Base-by-base conservation (phyloP, 2,888 invertebrate genomes). In the Hypsopygia costalis region DNA sequence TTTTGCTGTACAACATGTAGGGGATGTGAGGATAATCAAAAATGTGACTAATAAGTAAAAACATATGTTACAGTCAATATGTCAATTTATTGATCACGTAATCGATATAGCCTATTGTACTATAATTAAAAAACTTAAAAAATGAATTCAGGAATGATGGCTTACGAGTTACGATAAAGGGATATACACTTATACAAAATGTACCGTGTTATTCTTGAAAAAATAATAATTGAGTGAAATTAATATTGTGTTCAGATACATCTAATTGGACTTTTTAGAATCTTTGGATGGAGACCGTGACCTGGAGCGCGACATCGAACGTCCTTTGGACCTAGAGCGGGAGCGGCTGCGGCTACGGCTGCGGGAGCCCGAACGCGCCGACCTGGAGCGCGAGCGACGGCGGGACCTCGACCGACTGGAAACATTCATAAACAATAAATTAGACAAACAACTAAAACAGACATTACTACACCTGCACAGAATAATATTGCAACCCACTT, bases 331-430 rank as follows among this genome's bases (percentile, higher is more conserved):
- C 52, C 88, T 87, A n/a, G 89, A 87, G 50, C 87, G 83, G n/a
- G 88, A 87, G 46, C 89, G 82, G 52, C 79, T 79, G 55, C 89
- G 88, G 52, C 81, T 79, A 55, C 86, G 77, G 3, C 75, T 75
- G 45, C 88, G 85, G 3, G 89, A 89, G 28, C 90, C 88, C 1
- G 90, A 89, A 46, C 87, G 86, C 46, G 89, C 64, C 50, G 90
- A 81, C 55, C 91, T 90, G 10, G 93, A 93, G 41, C 92, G 90
- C 44, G 92, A 92, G 58, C 92, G 91, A 33, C 88, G 82, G 40
- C 87, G 85, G 12, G 93, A 93, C 58, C 92, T 90, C 51, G 93
- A 93, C 11, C 92, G 91, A 53, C 88, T 88, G 85, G 9, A 49
- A 70, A 66, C 50, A 69, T 46, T 49, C 43, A 36, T 45, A 7